Percentiles rank a stretch among this genome's conserved stretches.
Conservation (phyloP, 2,797 vertebrate species). For the Sphaeramia orbicularis region DNA sequence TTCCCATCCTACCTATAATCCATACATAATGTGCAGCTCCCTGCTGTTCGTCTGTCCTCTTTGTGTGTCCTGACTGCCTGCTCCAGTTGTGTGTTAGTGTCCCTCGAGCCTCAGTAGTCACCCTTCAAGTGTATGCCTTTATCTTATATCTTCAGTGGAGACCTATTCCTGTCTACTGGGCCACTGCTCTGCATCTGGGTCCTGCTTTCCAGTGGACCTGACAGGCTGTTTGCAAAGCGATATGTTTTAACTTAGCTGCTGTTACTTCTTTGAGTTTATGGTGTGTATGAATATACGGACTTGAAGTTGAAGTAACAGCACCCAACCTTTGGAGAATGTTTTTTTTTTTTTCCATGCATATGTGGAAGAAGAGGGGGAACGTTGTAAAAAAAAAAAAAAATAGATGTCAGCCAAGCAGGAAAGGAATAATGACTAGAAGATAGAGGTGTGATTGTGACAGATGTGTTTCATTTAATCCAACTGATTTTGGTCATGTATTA, state of each 20-base stretch:
- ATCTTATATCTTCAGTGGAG: slow-evolving; percentile 4
- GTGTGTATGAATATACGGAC: neutral
- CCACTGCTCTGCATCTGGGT: neutral
- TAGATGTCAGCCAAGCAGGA: too few species aligned
- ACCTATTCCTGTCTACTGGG: slow-evolving; percentile 7
- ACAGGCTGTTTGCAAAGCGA: neutral
- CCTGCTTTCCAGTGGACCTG: neutral
- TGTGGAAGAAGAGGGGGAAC: too few species aligned
- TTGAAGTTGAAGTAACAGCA: too few species aligned
- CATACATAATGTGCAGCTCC: too few species aligned
- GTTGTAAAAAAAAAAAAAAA: too few species aligned
- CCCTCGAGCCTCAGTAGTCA: neutral
- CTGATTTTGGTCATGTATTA: too few species aligned
- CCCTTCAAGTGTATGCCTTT: slow-evolving; percentile 1
- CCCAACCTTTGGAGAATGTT: too few species aligned
- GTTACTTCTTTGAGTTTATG: neutral
- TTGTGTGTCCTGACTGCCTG: slow-evolving; percentile 7
- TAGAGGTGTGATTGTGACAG: too few species aligned
- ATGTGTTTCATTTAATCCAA: too few species aligned
- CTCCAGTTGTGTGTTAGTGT: slow-evolving; percentile 4
- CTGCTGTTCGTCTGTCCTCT: neutral
- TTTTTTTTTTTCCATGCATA: too few species aligned
- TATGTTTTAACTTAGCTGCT: neutral
- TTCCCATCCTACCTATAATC: too few species aligned
- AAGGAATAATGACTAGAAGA: too few species aligned